phyloP scores from a whole-genome alignment of 2,888 invertebrate species.

The Platycnemis pennipes region DNA sequence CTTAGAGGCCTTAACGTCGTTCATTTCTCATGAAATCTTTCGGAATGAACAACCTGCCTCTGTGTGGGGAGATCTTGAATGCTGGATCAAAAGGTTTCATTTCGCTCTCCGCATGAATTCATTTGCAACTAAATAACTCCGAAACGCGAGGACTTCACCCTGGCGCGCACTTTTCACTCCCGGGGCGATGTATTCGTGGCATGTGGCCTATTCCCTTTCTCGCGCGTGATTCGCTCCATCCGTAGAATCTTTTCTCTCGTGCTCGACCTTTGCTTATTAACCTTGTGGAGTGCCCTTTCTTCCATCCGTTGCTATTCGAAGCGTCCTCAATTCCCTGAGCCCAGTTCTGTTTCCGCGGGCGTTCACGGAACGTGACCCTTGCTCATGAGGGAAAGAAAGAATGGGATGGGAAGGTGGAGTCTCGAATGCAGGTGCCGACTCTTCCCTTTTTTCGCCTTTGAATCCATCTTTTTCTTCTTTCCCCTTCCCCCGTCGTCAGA shows the following conservation, averaged over 20 bases:
- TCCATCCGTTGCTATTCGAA: not conserved
- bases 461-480: not conserved
- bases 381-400: not conserved
- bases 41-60: not conserved
- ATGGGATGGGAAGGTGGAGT: not conserved
- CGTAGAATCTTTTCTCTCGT: constrained; percentile 21
- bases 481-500: not conserved
- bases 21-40: not conserved
- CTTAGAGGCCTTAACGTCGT: not conserved
- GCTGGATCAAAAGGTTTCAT: not conserved
- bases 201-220: constrained; percentile 29
- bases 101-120: not conserved
- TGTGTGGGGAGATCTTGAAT: not conserved
- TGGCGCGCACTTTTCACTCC: not conserved
- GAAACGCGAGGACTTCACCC: not conserved
- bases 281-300: constrained; percentile 22
- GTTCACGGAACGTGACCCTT: constrained; percentile 28
- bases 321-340: constrained; percentile 7
- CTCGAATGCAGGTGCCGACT: not conserved
- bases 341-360: constrained; percentile 32
- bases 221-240: constrained; percentile 16
- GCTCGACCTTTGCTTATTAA: constrained; percentile 31
- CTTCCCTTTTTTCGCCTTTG: not conserved
- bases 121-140: not conserved
- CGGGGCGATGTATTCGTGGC: not conserved